A percentile compares a stretch with the other conserved stretches of the same genome.
Evolutionary conservation across 2,113 vertebrate genomes (phyloP).

Genomic region (Origma solitaria): DNA sequence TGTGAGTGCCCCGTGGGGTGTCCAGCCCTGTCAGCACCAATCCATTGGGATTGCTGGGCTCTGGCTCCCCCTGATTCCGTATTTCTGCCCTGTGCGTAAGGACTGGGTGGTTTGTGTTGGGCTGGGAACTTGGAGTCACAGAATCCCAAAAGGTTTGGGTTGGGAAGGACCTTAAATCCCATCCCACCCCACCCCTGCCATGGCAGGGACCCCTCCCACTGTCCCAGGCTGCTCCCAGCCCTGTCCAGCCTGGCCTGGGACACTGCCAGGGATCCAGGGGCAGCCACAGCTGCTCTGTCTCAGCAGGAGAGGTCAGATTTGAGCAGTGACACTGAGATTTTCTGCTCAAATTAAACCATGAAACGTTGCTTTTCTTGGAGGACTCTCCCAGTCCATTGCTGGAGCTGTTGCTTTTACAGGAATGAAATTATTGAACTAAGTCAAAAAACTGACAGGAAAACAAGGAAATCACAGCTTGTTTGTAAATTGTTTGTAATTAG

Average conservation of each 20-base stretch:
- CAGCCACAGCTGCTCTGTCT: not conserved
- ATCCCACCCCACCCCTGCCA: not conserved
- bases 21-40: not conserved
- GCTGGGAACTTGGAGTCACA: not conserved
- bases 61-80: rapidly evolving
- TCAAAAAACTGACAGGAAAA: not conserved
- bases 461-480: not conserved
- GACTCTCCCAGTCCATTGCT: rapidly evolving
- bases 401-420: not conserved
- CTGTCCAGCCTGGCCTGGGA: not conserved
- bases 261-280: not conserved
- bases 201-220: not conserved
- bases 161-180: not conserved
- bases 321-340: not conserved
- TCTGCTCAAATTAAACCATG: not conserved
- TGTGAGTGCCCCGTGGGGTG: not conserved
- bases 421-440: not conserved
- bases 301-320: not conserved
- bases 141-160: not conserved
- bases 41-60: rapidly evolving
- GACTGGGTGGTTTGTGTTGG: not conserved
- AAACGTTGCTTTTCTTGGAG: rapidly evolving
- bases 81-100: rapidly evolving
- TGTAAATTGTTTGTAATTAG: not conserved
- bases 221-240: not conserved